A percentile compares a stretch with the other conserved stretches of the same genome.
phyloP scores from a whole-genome alignment of 2,888 invertebrate genomes.

The Morpho helenor region DNA sequence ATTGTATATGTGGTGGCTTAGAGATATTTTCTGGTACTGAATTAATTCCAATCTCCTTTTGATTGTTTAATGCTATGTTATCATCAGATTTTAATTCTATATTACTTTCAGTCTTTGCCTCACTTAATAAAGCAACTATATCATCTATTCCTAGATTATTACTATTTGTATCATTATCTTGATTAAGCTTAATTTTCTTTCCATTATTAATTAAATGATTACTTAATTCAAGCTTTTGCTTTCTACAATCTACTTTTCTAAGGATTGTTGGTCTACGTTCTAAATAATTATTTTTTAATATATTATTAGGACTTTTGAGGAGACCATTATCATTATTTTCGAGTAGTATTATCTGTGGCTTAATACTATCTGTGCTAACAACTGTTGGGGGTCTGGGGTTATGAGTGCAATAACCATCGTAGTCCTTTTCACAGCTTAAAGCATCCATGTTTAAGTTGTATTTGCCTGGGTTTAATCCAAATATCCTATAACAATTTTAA shows the following conservation, averaged over 20 bases:
- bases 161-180: conserved; percentile 36
- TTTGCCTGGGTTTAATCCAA: conserved; percentile 62
- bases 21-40: conserved; percentile 21
- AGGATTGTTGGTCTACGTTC: conserved; percentile 15
- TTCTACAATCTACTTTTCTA: conserved; percentile 22
- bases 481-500: conserved; percentile 45
- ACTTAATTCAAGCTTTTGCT: conserved; percentile 19
- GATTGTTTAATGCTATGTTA: conserved; percentile 18
- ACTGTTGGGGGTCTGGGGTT: conserved; percentile 36
- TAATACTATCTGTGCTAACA: conserved; percentile 4
- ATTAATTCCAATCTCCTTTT: conserved; percentile 16
- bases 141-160: conserved; percentile 50
- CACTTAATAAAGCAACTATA: conserved; percentile 33
- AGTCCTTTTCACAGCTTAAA: conserved; percentile 59
- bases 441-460: conserved; percentile 62
- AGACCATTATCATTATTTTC: conserved; percentile 27
- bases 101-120: conserved; percentile 26
- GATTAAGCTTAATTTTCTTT: conserved; percentile 21
- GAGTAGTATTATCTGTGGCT: conserved; percentile 26
- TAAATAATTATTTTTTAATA: conserved; percentile 8
- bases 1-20: conserved; percentile 48
- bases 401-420: conserved; percentile 59
- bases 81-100: conserved; percentile 17
- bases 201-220: conserved; percentile 9
- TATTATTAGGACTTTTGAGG: conserved; percentile 1